Percentiles rank a stretch among this genome's conserved stretches.
phyloP scores from a whole-genome alignment of 2,888 invertebrate species.

The Eilema depressum region DNA sequence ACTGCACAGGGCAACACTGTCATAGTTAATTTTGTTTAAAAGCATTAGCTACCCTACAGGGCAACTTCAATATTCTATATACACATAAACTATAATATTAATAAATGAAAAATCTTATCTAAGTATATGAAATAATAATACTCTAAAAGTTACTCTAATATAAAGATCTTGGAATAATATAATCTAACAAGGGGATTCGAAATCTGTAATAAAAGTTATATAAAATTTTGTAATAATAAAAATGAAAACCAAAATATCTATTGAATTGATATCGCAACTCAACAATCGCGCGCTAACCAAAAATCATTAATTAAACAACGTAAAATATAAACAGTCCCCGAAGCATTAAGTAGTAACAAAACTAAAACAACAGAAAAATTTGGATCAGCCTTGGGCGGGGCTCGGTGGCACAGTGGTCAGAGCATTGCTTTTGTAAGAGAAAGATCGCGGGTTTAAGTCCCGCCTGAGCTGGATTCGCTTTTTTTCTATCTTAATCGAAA shows the following conservation, averaged over 20 bases:
- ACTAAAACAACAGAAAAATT: too few species aligned
- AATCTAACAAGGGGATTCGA: slow-evolving; percentile 38
- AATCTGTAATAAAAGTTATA: neutral
- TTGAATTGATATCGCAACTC: slow-evolving; percentile 4
- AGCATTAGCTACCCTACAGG: slow-evolving; percentile 47
- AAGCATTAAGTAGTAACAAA: slow-evolving; percentile 23
- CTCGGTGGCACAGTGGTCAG: too few species aligned
- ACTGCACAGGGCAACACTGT: slow-evolving; percentile 56
- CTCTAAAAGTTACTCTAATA: slow-evolving; percentile 34
- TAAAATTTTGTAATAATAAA: neutral
- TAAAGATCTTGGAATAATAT: slow-evolving; percentile 29
- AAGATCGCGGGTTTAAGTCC: too few species aligned
- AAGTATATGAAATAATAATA: slow-evolving; percentile 39
- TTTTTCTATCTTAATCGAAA: too few species aligned
- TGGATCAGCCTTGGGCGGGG: too few species aligned
- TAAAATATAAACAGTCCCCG: slow-evolving; percentile 15
- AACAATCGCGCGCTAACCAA: slow-evolving; percentile 9
- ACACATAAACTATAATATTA: slow-evolving; percentile 28
- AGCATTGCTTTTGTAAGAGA: too few species aligned
- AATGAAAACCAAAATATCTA: neutral
- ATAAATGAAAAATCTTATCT: slow-evolving; percentile 31
- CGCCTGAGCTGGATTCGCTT: too few species aligned
- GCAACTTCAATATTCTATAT: slow-evolving; percentile 38
- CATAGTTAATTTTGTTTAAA: slow-evolving; percentile 15
- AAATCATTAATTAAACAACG: slow-evolving; percentile 11